phyloP scores from a whole-genome alignment of 2,888 invertebrate genomes.

The Hemithea aestivaria region DNA sequence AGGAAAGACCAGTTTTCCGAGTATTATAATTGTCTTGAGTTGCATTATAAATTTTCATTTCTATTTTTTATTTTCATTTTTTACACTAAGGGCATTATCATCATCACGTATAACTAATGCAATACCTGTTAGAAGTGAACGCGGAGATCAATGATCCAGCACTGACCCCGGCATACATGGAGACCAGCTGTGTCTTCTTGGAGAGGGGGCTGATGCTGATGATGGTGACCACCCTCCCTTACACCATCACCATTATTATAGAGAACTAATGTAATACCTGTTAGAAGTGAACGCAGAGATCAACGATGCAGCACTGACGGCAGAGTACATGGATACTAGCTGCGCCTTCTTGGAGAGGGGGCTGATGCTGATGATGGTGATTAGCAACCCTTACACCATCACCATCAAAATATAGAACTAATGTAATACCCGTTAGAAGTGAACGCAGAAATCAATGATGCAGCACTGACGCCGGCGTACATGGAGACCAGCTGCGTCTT shows the following conservation, averaged over 20 bases:
- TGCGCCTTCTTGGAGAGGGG: conserved; percentile 56
- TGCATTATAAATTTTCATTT: too few relatives aligned
- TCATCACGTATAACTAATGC: too few relatives aligned
- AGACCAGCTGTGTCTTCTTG: conserved; percentile 53
- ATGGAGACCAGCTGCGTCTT: conserved; percentile 50
- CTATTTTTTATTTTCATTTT: too few relatives aligned
- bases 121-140: conserved; percentile 52
- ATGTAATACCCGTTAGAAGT: conserved; percentile 56
- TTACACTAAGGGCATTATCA: too few relatives aligned
- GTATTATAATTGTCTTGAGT: too few relatives aligned
- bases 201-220: conserved; percentile 52
- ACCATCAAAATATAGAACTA: too few relatives aligned
- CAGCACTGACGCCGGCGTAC: conserved; percentile 47
- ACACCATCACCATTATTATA: conserved; percentile 13
- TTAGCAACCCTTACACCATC: conserved; percentile 35
- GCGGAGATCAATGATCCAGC: conserved; percentile 28
- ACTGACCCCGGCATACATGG: conserved; percentile 53
- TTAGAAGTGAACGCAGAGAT: conserved; percentile 48
- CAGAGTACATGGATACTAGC: conserved; percentile 49
- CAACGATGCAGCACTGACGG: conserved; percentile 51
- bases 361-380: conserved; percentile 48
- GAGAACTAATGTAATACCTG: conserved; percentile 47
- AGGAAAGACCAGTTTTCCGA: too few relatives aligned
- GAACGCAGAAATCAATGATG: conserved; percentile 50
- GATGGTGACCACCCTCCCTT: conserved; percentile 43